Base-by-base conservation (phyloP, 2,888 invertebrate genomes). In the Acrocyrtus sp. region DNA sequence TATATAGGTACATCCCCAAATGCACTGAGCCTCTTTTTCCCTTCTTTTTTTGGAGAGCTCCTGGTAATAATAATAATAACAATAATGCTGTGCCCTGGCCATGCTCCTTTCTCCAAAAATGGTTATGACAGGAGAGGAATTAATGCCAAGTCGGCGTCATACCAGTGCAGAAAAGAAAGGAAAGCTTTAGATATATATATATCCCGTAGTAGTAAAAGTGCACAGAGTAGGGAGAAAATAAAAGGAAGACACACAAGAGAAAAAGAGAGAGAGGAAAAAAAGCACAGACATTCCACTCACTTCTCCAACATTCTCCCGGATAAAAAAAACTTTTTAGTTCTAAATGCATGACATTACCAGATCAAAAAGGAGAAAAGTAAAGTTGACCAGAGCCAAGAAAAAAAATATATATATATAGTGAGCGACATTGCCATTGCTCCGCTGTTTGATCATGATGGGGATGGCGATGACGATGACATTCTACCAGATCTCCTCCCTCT, bases 291-390 rank as follows among this genome's bases (percentile, higher is more conserved):
- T 43, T 57, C 22, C 15, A 17, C 58, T 56, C 43, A 47, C 17
- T 15, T 58, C 58, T 21, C 21, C 24, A 58, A 27, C 6, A 15
- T 27, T 17, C 8, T 12, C 5, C 5, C 19, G 22, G 17, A 19
- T 15, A 47, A 41, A 26, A 56, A 34, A 60, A 68, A 51, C 61
- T 29, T 69, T 43, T 47, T 3, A 24, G 70, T 58, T 58, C 72
- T 60, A 65, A 72, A 72, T 72, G 65, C 65, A 72, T 72, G 72
- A 72, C 72, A 72, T 72, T 72, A 65, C 65, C 72, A 72, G 72
- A 65, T 72, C 72, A 72, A 72, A 54, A 54, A 72, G 60, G 63
- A 54, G 68, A 43, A 56, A 67, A 54, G 54, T 54, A 34, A 68
- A 56, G 72, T 72, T 72, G 72, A 72, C 72, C 72, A 72, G 54